Evolutionary conservation across 2,113 vertebrate species (phyloP).

Genomic region (Fregetta grallaria): DNA sequence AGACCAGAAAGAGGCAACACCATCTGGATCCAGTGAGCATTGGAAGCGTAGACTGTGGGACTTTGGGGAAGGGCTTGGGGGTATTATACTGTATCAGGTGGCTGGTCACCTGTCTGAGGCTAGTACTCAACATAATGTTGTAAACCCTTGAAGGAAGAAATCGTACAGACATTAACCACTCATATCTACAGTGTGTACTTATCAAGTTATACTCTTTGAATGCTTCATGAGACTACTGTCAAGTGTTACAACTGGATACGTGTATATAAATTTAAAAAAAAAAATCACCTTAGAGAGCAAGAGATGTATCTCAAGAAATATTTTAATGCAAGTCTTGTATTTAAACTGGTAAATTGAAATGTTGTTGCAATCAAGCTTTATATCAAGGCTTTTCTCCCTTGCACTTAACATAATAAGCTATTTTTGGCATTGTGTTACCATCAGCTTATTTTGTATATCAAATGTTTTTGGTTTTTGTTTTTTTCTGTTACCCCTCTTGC

Average conservation of each 20-base stretch:
- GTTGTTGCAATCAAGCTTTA: conserved; percentile 85
- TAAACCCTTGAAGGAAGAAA: conserved; percentile 57
- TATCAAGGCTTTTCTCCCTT: conserved; percentile 84
- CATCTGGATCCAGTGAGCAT: conserved; percentile 94
- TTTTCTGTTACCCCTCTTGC: conserved; percentile 64
- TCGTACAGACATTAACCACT: conserved; percentile 46
- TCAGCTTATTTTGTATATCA: conserved; percentile 81
- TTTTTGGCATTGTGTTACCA: conserved; percentile 86
- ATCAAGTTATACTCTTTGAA: conserved; percentile 67
- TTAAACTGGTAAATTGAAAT: conserved; percentile 83
- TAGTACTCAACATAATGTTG: conserved; percentile 62
- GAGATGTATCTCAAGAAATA: conserved; percentile 81
- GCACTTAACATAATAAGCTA: conserved; percentile 88
- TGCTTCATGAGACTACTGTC: conserved; percentile 76
- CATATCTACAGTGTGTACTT: conserved; percentile 74
- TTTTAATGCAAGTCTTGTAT: conserved; percentile 90
- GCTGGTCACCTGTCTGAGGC: conserved; percentile 74
- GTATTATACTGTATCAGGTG: conserved; percentile 57
- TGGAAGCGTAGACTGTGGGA: neutral
- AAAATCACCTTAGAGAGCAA: conserved; percentile 65
- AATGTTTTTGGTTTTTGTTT: neutral
- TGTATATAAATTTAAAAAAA: conserved; percentile 79
- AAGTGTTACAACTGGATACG: conserved; percentile 81
- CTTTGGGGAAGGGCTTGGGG: conserved; percentile 44
- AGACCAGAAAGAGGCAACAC: conserved; percentile 88